These are phyloP conservation scores for Acromyrmex charruanus DNA, from an alignment of 1,140 invertebrate species.

Conservation along the genomic window DNA sequence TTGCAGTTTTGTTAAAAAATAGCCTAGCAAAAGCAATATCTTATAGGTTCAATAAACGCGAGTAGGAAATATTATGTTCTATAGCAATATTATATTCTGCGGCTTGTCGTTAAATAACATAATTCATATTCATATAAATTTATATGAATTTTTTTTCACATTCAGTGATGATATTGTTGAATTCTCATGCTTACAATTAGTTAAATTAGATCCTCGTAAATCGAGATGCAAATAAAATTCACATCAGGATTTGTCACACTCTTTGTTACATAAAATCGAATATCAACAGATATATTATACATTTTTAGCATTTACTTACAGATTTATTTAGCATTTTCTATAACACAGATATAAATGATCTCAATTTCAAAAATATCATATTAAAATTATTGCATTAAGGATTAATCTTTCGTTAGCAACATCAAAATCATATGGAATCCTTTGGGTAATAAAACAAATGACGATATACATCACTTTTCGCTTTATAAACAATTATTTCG, in stretches of 20 bases:
- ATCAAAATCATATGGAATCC: not conserved
- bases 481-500: not conserved
- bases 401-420: not conserved
- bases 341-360: not conserved
- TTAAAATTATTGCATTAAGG: not conserved
- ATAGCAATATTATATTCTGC: slow-evolving; percentile 9
- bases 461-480: not conserved
- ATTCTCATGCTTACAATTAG: not conserved
- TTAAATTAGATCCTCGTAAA: slow-evolving; percentile 3
- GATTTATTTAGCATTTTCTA: not conserved
- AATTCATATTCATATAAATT: not conserved
- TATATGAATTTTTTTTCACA: not conserved
- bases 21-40: not conserved
- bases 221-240: not conserved
- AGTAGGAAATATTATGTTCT: not conserved
- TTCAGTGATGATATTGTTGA: not conserved
- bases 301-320: not conserved
- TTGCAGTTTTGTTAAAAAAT: not conserved
- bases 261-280: not conserved
- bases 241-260: not conserved
- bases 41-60: not conserved
- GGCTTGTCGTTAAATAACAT: not conserved
- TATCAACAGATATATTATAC: not conserved
- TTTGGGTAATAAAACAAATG: not conserved
- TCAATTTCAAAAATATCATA: not conserved